phyloP scores from a whole-genome alignment of 2,797 vertebrate species.

The Aratinga solstitialis region DNA sequence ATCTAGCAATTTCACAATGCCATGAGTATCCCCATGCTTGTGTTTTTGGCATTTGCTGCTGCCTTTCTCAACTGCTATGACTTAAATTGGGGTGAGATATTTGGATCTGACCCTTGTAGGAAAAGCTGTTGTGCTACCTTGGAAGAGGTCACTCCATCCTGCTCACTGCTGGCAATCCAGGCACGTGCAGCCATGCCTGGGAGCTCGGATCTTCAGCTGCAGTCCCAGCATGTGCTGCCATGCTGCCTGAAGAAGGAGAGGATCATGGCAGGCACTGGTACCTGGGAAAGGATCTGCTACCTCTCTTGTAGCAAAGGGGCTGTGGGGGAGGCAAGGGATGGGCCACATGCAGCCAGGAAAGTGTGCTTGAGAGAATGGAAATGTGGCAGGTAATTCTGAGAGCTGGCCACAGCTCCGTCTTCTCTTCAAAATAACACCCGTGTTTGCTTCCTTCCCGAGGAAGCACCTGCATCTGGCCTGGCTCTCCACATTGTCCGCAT shows the following conservation, averaged over 20 bases:
- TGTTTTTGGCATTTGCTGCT: not conserved
- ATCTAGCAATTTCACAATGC: not conserved
- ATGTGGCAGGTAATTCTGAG: accelerated
- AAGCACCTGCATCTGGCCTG: not conserved
- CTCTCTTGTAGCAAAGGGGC: not conserved
- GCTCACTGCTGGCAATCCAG: not conserved
- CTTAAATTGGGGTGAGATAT: not conserved
- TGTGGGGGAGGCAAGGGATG: not conserved
- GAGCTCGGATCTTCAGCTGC: not conserved
- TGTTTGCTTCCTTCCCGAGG: not conserved
- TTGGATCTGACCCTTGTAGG: not conserved
- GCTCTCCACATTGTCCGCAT: not conserved
- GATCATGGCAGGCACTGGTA: not conserved
- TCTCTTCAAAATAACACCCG: not conserved
- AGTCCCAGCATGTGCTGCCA: accelerated
- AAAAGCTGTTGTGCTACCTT: not conserved
- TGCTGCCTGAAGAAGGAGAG: not conserved
- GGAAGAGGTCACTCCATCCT: not conserved
- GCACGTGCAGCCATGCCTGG: accelerated
- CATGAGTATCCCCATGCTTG: not conserved
- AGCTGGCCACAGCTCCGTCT: accelerated
- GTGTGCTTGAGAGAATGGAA: not conserved
- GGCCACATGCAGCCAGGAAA: not conserved
- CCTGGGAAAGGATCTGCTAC: not conserved
- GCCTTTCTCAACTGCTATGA: not conserved